These are phyloP conservation scores for Clarias laeviceps DNA, from an alignment of 2,797 vertebrate species.

Conservation along the genomic window DNA sequence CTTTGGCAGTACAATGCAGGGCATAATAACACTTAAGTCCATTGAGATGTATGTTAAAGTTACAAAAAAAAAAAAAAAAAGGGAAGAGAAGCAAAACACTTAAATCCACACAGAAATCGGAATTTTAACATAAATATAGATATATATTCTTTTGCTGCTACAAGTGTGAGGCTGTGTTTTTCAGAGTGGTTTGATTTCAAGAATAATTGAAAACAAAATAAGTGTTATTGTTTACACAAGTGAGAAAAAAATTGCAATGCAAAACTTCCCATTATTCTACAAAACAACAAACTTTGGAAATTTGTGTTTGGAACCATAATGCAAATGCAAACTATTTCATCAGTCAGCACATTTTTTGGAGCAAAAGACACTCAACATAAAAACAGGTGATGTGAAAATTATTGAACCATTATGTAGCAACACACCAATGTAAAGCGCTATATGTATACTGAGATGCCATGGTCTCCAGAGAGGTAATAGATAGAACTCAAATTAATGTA, in stretches of 20 bases:
- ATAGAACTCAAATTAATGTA: neutral
- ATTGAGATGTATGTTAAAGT: neutral
- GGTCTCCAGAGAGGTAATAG: neutral
- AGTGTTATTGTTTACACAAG: neutral
- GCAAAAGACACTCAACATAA: neutral
- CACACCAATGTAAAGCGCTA: neutral
- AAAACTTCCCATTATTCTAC: neutral
- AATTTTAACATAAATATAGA: neutral
- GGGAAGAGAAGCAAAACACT: neutral
- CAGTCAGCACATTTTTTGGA: neutral
- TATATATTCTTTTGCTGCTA: neutral
- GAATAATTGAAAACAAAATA: neutral
- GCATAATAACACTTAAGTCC: conserved; percentile 53
- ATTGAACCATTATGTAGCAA: neutral
- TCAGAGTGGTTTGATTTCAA: neutral
- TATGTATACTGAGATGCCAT: neutral
- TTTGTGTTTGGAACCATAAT: neutral
- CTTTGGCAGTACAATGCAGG: conserved; percentile 66
- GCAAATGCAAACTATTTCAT: neutral
- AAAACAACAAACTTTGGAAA: neutral
- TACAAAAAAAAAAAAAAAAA: neutral
- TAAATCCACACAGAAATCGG: neutral
- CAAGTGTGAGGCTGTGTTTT: neutral
- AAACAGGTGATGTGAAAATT: neutral
- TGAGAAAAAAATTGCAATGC: neutral